Evolutionary conservation across 2,797 vertebrate genomes (phyloP), one percentile per base, ranked within the genome.

Genomic region (Karalla daura): DNA sequence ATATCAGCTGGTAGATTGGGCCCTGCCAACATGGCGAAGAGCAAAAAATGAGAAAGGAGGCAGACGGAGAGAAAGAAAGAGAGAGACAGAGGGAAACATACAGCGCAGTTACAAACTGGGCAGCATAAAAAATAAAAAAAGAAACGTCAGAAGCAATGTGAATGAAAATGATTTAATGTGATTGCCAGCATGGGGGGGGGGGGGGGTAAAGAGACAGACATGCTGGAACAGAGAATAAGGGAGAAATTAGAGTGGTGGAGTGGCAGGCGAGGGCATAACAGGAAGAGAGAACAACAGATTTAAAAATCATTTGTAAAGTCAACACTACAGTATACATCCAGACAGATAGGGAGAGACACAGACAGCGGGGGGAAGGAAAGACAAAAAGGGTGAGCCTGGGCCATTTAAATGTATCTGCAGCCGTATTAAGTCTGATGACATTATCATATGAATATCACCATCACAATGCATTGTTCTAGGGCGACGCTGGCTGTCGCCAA

Each of bases 1-100:
- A 92, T 95, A 94, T 95, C 94, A 95, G 94, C 94, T 94, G 94
- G 93, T 94, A 91, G 92, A 94, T 90, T 91, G 90, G 92, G 92
- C 89, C 91, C 91, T 94, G 93, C 93, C 93, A 94, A 94, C 92
- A 94, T 94, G 92, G 92, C 87, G 91, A 92, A 80, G 80, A 86
- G 85, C 87, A 88, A 89, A 79, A 75, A 85, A 84, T 50, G 78
- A 86, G 82, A 88, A 87, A 86, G 79, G 72, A 86, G 83, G 74
- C 58, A 88, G 83, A 85, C 78, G 62, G 61, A 78, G 61, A 62
- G 71, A 70, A 64, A 77, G 64, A 81, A 64, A 80, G 71, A 58
- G 63, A 70, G 60, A 65, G 59, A 78, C 45, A 23, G 80, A 70
- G 58, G 44, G 77, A 72, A 61, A 77, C 71, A 70, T 71, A 80